phyloP scores from a whole-genome alignment of 1,140 invertebrate species.

The Psilanteris sp. region DNA sequence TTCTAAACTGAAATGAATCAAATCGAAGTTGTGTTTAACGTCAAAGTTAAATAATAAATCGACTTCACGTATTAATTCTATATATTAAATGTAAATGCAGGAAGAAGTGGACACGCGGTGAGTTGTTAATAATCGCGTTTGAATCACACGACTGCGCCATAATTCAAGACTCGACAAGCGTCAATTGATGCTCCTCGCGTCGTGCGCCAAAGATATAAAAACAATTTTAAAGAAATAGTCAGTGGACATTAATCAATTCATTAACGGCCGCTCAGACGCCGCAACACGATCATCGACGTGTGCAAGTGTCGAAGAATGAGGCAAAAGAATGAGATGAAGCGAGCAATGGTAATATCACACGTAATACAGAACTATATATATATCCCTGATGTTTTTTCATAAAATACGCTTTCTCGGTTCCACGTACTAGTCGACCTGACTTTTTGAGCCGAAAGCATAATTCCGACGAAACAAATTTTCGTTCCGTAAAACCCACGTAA shows the following conservation, averaged over 20 bases:
- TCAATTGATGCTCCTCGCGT: constrained; percentile 33
- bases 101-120: constrained; percentile 31
- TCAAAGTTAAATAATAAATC: constrained; percentile 3
- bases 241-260: constrained; percentile 71
- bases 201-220: constrained; percentile 53
- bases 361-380: no score
- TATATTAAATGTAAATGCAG: constrained; percentile 11
- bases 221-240: constrained; percentile 68
- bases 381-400: no score
- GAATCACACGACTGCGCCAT: constrained; percentile 55
- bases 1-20: background rate
- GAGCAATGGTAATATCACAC: no score
- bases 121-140: constrained; percentile 57
- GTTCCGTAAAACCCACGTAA: background rate
- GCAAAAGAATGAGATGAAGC: constrained; percentile 52
- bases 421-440: no score
- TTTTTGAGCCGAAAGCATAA: no score
- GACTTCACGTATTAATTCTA: constrained; percentile 15
- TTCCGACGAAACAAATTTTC: no score
- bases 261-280: constrained; percentile 61
- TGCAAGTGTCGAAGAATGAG: constrained; percentile 31
- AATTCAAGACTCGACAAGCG: constrained; percentile 59
- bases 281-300: constrained; percentile 48
- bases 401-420: no score
- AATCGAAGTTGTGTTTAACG: no score